Base-by-base conservation (phyloP, 2,888 invertebrate species). In the Xestia c-nigrum region DNA sequence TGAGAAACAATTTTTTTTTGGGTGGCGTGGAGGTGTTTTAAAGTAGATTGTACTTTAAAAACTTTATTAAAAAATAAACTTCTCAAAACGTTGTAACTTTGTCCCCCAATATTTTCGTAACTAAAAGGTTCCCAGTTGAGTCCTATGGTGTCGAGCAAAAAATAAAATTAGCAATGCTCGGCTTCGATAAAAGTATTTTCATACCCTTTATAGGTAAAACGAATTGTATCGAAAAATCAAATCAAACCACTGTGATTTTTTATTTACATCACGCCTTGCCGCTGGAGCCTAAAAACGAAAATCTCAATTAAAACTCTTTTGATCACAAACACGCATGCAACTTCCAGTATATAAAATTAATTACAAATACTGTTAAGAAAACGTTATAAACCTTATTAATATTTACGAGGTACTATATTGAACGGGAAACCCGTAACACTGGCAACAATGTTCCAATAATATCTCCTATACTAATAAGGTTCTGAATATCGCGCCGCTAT, bases 361-460 rank as follows among this genome's bases (percentile, higher is more conserved):
- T 64, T n/a, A 31, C 19, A 14, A 67, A 67, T 55, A 61, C 65
- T 40, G 16, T 40, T 55, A 73, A 80, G 43, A 59, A 50, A 38
- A 38, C 46, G n/a, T 80, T 19, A 47, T 73, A 55, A 64, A 71
- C 43, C 16, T 59, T 50, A 43, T 80, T 40, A 78, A 68, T 78
- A 78, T 78, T 55, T 47, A 55, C 63, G 52, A 69, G 63, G 47
- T 50, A 57, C 31, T 55, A 46, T 14, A 57, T 50, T 24, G 55
- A 73, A 68, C 52, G 40, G 50, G 61, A 67, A 69, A 72, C 65
- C 6, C 24, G n/a, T 50, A 64, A 65, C 10, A 63, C 61, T 55
- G 65, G 69, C 65, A 69, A 81, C 68, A 72, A 55, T 66, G 71
- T 77, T 80, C 74, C 69, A 72, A 72, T 80, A 75, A 80, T 73